Evolutionary conservation across 2,888 invertebrate species (phyloP).

Genomic region (Cosmia pyralina): DNA sequence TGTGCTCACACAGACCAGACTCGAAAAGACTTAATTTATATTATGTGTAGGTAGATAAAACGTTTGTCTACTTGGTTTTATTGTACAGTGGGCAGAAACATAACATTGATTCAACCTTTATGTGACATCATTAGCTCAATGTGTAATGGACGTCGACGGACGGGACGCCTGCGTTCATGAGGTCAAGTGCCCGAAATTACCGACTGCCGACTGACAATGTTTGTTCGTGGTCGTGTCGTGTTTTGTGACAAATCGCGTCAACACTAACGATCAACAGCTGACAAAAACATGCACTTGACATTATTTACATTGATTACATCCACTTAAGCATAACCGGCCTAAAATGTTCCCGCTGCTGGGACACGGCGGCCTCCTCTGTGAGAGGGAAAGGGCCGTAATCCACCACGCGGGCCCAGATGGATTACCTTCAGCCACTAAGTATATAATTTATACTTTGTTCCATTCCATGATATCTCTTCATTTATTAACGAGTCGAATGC

Average conservation of each 20-base stretch:
- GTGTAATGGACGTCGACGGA: not conserved
- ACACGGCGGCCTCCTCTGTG: no score
- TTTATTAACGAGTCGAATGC: no score
- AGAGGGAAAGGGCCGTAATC: no score
- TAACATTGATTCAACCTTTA: constrained; percentile 35
- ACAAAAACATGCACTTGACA: not conserved
- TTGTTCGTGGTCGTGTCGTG: not conserved
- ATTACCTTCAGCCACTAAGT: no score
- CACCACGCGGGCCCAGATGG: no score
- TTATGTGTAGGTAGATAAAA: not conserved
- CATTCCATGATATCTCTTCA: no score
- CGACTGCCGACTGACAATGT: not conserved
- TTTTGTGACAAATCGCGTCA: not conserved
- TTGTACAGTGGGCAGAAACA: not conserved
- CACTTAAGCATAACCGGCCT: no score
- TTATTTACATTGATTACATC: no score
- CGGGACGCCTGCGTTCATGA: constrained; percentile 4
- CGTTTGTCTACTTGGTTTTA: not conserved
- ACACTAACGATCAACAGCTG: not conserved
- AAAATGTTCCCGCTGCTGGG: no score
- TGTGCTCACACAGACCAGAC: not conserved
- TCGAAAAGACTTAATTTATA: not conserved
- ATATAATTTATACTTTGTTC: no score
- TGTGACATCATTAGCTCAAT: constrained; percentile 4
- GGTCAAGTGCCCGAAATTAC: constrained; percentile 30